Conservation (phyloP, 2,113 vertebrate genomes). For the Australoheros scitulus region DNA sequence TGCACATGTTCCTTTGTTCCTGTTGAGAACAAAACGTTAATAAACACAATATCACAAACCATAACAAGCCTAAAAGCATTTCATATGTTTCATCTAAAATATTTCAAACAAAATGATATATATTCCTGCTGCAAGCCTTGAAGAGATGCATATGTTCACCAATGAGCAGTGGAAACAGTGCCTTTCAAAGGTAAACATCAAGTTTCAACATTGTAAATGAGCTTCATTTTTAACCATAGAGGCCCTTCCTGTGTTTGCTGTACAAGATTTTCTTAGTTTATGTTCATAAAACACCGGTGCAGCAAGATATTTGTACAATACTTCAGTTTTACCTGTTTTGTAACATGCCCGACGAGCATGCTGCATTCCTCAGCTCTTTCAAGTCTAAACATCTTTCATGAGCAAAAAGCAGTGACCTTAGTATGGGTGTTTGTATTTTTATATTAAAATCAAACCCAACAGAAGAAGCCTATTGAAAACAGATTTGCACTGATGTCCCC, state of each 20-base stretch:
- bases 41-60: conserved; percentile 21
- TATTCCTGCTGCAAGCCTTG: conserved; percentile 12
- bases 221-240: neutral
- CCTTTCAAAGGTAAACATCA: conserved; percentile 18
- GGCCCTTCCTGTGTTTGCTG: neutral
- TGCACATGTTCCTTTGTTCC: conserved; percentile 1
- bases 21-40: conserved; percentile 10
- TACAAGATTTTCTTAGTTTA: neutral
- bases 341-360: neutral
- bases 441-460: conserved; percentile 5
- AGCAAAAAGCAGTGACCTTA: conserved; percentile 1
- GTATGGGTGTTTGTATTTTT: neutral
- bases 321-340: neutral
- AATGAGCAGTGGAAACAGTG: conserved; percentile 15
- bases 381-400: neutral
- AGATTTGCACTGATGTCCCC: neutral
- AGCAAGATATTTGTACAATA: neutral
- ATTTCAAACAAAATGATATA: conserved; percentile 40
- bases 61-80: conserved; percentile 34
- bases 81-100: conserved; percentile 23
- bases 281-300: neutral
- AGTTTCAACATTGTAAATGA: neutral
- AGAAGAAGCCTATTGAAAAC: neutral
- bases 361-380: neutral
- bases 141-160: conserved; percentile 19